Evolutionary conservation across 1,140 invertebrate genomes (phyloP).

Genomic region (Saccostrea glomerata): DNA sequence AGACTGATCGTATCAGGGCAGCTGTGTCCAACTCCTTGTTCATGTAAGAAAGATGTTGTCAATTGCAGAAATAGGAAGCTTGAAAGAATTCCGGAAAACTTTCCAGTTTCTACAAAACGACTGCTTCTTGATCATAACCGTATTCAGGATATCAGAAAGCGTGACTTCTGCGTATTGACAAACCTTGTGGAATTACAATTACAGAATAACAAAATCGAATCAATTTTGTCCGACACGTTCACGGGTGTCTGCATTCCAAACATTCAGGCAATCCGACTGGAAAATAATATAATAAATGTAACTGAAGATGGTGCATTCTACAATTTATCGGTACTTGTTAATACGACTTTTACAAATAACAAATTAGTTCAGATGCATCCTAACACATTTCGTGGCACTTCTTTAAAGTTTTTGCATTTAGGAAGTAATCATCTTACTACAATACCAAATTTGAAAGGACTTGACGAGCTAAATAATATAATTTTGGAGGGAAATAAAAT

Average conservation of each 20-base stretch:
- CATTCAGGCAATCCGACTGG: conserved; percentile 49
- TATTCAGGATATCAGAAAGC: conserved; percentile 40
- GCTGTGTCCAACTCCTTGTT: conserved; percentile 60
- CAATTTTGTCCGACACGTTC: conserved; percentile 54
- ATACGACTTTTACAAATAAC: conserved; percentile 59
- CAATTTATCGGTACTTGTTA: conserved; percentile 46
- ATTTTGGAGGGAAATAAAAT: conserved; percentile 66
- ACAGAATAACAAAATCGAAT: conserved; percentile 54
- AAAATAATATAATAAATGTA: conserved; percentile 53
- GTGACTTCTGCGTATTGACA: conserved; percentile 42
- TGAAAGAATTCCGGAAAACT: conserved; percentile 55
- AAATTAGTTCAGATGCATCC: conserved; percentile 54
- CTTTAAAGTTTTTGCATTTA: conserved; percentile 55
- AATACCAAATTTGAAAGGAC: conserved; percentile 54
- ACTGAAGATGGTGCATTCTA: conserved; percentile 54
- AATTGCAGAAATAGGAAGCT: conserved; percentile 66
- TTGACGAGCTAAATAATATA: conserved; percentile 55
- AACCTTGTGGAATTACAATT: conserved; percentile 58
- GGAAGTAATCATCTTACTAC: conserved; percentile 61
- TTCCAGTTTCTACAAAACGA: conserved; percentile 49
- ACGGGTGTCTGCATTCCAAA: conserved; percentile 42
- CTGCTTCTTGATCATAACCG: conserved; percentile 63
- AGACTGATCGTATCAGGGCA: not conserved
- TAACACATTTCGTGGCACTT: conserved; percentile 55
- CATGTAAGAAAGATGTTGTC: conserved; percentile 62